Evolutionary conservation across 1,140 invertebrate species (phyloP), one percentile per base, ranked within the genome.

Genomic region (Lasaia peninsularis): DNA sequence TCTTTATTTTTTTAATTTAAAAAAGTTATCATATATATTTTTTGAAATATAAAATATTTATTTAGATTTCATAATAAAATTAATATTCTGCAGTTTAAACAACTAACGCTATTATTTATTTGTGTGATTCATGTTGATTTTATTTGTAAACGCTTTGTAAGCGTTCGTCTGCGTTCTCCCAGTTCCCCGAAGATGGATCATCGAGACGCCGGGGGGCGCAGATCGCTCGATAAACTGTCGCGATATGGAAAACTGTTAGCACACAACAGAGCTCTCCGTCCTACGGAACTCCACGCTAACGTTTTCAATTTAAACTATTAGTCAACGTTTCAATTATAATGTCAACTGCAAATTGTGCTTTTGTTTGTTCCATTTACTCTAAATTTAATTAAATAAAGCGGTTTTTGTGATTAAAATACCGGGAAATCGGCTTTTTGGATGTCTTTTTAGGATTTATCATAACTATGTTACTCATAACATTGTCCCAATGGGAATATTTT

Each of bases 181-280:
- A 52, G 56, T 58, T 67, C 71, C 73, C 75, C 76, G 63, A 85
- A 85, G 84, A 87, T 76, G 81, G 84, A 87, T 87, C 84, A 83
- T 81, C 71, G 72, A 77, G 71, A 73, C 73, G 69, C 58, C 68
- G 68, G 75, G 77, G 76, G 73, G 76, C 63, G 71, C 63, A 73
- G 74, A 86, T 85, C 74, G 78, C 67, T 79, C 81, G 84, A 87
- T 85, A 87, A 84, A 78, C 68, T 67, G 72, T 51, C 71, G 71
- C 73, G 81, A 85, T 87, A 87, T 80, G 75, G 75, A 71, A 71
- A 67, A 71, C 68, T 71, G 60, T 61, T 56, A 67, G 51, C 60
- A 51, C 53, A 58, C 60, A 63, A 63, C 62, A 54, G 52, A 54
- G 40, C 37, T 35, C 35, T 44, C 58, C 50, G 58, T 65, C 59